Percentiles rank a stretch among this genome's conserved stretches.
phyloP scores from a whole-genome alignment of 2,113 vertebrate species.

The Oreochromis niloticus region DNA sequence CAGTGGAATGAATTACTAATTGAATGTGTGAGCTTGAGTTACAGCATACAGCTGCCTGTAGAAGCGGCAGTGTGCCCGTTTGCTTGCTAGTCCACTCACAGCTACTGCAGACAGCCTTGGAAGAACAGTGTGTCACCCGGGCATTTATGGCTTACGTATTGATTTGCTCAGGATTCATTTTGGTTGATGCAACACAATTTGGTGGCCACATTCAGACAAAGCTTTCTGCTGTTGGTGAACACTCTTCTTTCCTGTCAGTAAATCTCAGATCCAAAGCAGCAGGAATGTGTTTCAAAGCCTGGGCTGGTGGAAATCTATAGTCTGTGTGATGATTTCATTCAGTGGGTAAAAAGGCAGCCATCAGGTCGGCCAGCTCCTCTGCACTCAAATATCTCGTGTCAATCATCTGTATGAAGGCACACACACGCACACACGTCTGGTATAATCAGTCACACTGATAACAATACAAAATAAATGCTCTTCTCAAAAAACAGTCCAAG shows the following conservation, averaged over 20 bases:
- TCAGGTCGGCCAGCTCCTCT: background rate
- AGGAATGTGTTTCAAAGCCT: background rate
- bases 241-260: background rate
- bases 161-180: background rate
- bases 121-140: fast-evolving
- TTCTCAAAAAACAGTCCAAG: background rate
- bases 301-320: fast-evolving
- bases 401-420: background rate
- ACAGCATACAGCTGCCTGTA: background rate
- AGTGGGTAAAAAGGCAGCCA: background rate
- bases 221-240: fast-evolving
- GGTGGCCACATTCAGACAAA: fast-evolving
- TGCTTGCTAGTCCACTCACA: background rate
- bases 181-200: background rate
- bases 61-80: background rate
- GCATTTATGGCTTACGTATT: fast-evolving
- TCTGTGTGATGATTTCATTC: background rate
- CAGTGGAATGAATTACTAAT: background rate
- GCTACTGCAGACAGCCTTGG: background rate
- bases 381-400: fast-evolving
- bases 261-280: background rate
- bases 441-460: background rate
- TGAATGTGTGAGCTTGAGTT: background rate
- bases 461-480: background rate
- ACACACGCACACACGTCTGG: fast-evolving